phyloP scores from a whole-genome alignment of 2,888 invertebrate genomes.

The Ischnus inquisitorius region DNA sequence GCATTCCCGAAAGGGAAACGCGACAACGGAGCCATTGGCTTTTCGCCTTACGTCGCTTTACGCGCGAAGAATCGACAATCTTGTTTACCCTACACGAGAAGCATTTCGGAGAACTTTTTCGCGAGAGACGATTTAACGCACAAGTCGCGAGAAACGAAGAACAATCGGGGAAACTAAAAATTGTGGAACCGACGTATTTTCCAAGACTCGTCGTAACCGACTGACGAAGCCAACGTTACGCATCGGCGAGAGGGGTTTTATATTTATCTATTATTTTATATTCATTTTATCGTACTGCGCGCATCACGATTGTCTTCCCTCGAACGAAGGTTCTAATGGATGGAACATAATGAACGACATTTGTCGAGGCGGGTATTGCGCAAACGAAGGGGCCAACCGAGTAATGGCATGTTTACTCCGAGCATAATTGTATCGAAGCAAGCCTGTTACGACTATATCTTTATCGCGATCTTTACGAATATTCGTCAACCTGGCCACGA shows the following conservation, averaged over 20 bases:
- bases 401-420: constrained; percentile 28
- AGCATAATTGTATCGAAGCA: background rate
- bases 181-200: background rate
- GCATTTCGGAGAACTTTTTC: background rate
- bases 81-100: no score
- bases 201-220: background rate
- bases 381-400: background rate
- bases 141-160: background rate
- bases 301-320: background rate
- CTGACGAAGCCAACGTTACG: background rate
- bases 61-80: background rate
- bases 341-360: background rate
- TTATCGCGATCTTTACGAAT: background rate
- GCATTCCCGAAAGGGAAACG: no score
- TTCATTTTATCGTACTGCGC: background rate
- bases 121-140: background rate
- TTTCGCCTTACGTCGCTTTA: no score
- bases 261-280: background rate
- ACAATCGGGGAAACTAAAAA: background rate
- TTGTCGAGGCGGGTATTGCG: background rate
- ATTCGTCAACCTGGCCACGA: background rate
- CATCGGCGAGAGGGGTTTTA: background rate
- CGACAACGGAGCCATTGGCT: no score
- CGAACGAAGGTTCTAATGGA: background rate
- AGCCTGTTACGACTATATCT: background rate